phyloP scores from a whole-genome alignment of 2,113 vertebrate genomes.

The Scartelaos histophorus region DNA sequence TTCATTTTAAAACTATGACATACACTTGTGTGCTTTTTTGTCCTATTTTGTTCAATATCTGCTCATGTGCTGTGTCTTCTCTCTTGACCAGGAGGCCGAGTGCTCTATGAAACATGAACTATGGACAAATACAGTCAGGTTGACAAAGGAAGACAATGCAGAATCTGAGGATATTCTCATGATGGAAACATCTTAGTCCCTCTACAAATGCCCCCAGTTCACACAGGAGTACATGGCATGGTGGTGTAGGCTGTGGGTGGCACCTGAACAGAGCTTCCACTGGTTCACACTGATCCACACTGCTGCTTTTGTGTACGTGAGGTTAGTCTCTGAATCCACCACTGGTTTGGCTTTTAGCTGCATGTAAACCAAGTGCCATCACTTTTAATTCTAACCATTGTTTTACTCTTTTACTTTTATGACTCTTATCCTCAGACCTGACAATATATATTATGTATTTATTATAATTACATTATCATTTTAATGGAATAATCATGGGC shows the following conservation, averaged over 20 bases:
- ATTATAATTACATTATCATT: not conserved
- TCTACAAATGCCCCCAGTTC: conserved; percentile 25
- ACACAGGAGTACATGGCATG: conserved; percentile 3
- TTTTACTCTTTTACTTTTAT: not conserved
- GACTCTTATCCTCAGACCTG: not conserved
- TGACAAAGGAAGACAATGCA: conserved; percentile 83
- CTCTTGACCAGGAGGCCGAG: conserved; percentile 80
- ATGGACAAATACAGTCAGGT: conserved; percentile 78
- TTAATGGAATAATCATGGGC: not conserved
- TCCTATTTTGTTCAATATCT: not conserved
- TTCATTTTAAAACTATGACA: not conserved
- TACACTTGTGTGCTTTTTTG: too few species aligned
- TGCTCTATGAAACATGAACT: conserved; percentile 78
- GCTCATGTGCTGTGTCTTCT: not conserved
- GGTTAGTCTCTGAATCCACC: conserved; percentile 8
- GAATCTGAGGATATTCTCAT: conserved; percentile 89
- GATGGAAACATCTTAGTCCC: conserved; percentile 91
- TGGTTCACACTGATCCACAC: conserved; percentile 1
- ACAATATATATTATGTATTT: not conserved
- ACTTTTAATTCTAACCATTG: not conserved
- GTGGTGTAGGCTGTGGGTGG: not conserved
- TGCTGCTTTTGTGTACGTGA: conserved; percentile 1
- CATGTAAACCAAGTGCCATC: conserved; percentile 15
- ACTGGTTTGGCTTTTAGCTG: conserved; percentile 16
- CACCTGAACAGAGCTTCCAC: not conserved